Conservation (phyloP, 1,140 invertebrate species). For the Sinonovacula constricta region DNA sequence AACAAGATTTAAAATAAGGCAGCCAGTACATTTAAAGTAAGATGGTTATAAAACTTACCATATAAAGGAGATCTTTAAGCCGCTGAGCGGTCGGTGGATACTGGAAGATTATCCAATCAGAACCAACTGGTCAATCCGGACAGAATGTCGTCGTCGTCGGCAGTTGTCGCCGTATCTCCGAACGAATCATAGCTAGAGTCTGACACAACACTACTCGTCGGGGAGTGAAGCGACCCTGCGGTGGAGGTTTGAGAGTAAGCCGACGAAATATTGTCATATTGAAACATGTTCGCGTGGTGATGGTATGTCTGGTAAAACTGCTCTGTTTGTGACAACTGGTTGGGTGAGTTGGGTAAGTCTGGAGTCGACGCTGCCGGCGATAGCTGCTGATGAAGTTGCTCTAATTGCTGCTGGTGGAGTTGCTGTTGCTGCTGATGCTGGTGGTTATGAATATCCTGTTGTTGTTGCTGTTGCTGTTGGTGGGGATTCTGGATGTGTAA, state of each 20-base stretch:
- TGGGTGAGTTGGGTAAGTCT: slow-evolving; percentile 10
- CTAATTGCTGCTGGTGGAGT: too few relatives aligned
- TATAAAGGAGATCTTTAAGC: too few relatives aligned
- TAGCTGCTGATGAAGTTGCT: too few relatives aligned
- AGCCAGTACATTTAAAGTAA: too few relatives aligned
- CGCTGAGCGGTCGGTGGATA: too few relatives aligned
- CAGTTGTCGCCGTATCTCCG: slow-evolving; percentile 18
- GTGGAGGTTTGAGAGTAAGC: slow-evolving; percentile 38
- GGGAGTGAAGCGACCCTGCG: slow-evolving; percentile 42
- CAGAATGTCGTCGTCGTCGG: slow-evolving; percentile 41
- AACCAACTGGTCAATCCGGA: slow-evolving; percentile 34
- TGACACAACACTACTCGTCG: slow-evolving; percentile 46
- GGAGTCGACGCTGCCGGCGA: slow-evolving; percentile 37
- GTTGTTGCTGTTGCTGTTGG: too few relatives aligned
- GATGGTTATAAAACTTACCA: too few relatives aligned
- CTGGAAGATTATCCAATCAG: not conserved
- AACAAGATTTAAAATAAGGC: not conserved
- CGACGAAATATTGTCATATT: slow-evolving; percentile 22
- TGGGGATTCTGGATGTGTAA: too few relatives aligned
- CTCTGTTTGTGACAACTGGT: slow-evolving; percentile 10
- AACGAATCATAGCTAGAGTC: slow-evolving; percentile 45
- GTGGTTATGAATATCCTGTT: too few relatives aligned
- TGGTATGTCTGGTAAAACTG: slow-evolving; percentile 37
- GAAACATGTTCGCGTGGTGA: slow-evolving; percentile 12
- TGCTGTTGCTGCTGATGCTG: slow-evolving; percentile 9